Base-by-base conservation (phyloP, 2,797 vertebrate species). In the Clangula hyemalis region DNA sequence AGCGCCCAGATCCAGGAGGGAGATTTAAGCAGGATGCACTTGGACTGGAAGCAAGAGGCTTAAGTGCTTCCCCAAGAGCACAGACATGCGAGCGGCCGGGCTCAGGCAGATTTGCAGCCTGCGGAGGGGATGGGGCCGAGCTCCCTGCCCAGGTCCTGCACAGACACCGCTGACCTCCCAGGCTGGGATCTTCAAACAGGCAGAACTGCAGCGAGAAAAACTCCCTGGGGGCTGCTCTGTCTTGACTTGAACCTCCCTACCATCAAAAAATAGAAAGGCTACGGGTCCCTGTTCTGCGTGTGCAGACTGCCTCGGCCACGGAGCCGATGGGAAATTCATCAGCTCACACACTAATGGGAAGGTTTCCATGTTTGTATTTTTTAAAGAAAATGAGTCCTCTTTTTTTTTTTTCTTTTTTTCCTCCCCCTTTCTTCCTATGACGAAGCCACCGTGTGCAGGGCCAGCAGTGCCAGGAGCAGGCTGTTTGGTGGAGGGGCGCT, bases 251-350 rank as follows among this genome's bases (percentile, higher is more conserved):
- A 43, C 32, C 16, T 93, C 83, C 36, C n/a, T 6, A 12, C 36
- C 27, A 38, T 45, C 64, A 79, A 86, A 87, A 85, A 76, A 56
- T 12, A 73, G 39, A 82, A 39, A 25, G 47, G 24, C 47, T 49
- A 25, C 2, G 1, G 77, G 54, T 73, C 89, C 90, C 47, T 88
- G 86, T 79, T 64, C 6, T 3, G 39, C 61, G 68, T 66, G 62
- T 1, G 73, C 62, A 66, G 89, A 54, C 85, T 30, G 62, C 82
- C 91, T 62, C 4, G 0, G 85, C 79, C 78, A 3, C 0, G 0
- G 70, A 54, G 71, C 18, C 41, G 8, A 95, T 94, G 6, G 69
- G 47, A 95, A 96, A 95, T 66, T 87, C 94, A 93, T 82, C 91
- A 94, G 94, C 87, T 96, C 64, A 4, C 53, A 27, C 6, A 6